Base-by-base conservation (phyloP, 2,797 vertebrate genomes). In the Melanogrammus aeglefinus region DNA sequence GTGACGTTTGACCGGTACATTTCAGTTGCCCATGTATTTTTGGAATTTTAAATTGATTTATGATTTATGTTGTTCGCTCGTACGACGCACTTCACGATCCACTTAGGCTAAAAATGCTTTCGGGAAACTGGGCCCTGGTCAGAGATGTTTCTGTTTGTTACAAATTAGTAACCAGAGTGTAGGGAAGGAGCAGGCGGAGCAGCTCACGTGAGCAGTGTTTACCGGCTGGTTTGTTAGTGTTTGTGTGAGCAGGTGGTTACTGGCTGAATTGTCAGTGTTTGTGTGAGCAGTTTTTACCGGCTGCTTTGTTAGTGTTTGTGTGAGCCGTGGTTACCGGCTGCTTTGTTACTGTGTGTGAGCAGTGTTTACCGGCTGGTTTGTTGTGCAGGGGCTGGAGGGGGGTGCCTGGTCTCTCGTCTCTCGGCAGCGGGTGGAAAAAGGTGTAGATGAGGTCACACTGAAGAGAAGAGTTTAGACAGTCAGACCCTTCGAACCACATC, bases 391-490 rank as follows among this genome's bases (percentile, higher is more conserved):
- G 86, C 83, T 87, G 94, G 84, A 91, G 90, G 0, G 88, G 76
- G 0, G 95, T 91, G 83, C 94, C 87, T 0, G 96, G 88, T 76
- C 92, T 94, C 84, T 99, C 97, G 0, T 99, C 97, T 83, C 96
- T 93, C 6, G 95, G 94, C 72, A 98, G 90, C 0, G 95, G 95
- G 77, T 98, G 95, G 90, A 99, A 98, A 89, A 99, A 99, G 14
- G 97, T 97, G 88, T 97, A 99, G 76, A 99, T 92, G 78, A 99
- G 93, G 80, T 99, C 97, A 80, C 96, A 96, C 98, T 99, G 93
- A 1, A 83, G 74, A 82, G 51, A 77, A 9, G 51, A 18, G 72
- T n/a, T n/a, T 6, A 31, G 13, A 31, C 27, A 33, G 31, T 29
- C n/a, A 51, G 47, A 51, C 47, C 1, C 3, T 47, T 47, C 44